Evolutionary conservation across 1,140 invertebrate species (phyloP).

Genomic region (Notospermus geniculatus): DNA sequence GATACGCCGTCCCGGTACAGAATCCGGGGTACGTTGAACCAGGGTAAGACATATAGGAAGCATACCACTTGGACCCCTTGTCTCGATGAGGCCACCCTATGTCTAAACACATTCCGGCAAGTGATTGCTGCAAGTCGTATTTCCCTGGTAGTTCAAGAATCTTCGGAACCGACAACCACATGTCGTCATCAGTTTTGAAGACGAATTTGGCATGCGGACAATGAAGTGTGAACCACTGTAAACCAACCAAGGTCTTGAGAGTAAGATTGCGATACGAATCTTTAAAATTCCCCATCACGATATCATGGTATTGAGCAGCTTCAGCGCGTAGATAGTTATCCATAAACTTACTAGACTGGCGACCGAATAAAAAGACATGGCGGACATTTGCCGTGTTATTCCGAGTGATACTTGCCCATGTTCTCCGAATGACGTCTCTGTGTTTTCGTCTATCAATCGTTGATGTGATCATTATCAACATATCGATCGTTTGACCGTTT

Average conservation of each 20-base stretch:
- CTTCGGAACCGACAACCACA: conserved; percentile 52
- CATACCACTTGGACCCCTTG: conserved; percentile 55
- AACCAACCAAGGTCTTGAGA: conserved; percentile 78
- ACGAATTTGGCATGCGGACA: conserved; percentile 59
- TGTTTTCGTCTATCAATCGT: background rate
- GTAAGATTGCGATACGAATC: conserved; percentile 81
- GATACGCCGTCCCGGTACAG: conserved; percentile 54
- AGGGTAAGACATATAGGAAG: conserved; percentile 43
- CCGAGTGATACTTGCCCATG: conserved; percentile 26
- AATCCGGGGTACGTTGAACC: conserved; percentile 49
- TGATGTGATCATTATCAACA: background rate
- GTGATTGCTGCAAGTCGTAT: background rate
- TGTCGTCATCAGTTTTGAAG: conserved; percentile 60
- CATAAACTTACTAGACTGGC: conserved; percentile 49
- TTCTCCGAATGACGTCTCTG: conserved; percentile 30
- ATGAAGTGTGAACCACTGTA: conserved; percentile 73
- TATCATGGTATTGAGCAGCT: conserved; percentile 63
- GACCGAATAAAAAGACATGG: conserved; percentile 67
- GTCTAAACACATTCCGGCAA: conserved; percentile 19
- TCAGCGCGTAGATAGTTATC: conserved; percentile 62
- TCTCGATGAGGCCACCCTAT: conserved; percentile 31
- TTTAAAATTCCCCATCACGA: conserved; percentile 74
- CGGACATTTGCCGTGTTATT: conserved; percentile 15
- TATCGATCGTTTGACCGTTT: background rate
- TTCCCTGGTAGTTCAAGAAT: conserved; percentile 12